Evolutionary conservation across 23 tunicate species (phyloP), one percentile per base, ranked within the genome.

Genomic region (Ciona savignyi): DNA sequence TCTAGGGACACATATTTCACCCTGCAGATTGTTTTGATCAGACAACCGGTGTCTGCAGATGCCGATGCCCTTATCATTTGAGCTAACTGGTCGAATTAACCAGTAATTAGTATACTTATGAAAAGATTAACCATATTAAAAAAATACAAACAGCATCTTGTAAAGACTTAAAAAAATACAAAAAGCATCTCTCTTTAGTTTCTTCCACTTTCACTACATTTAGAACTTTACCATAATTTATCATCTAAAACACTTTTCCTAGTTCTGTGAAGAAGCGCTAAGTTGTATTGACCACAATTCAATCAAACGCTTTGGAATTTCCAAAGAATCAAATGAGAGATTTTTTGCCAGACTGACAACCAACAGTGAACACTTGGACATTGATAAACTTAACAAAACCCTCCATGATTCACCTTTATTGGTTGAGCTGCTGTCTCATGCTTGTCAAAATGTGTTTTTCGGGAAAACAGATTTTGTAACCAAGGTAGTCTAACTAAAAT

Each of bases 361-460:
- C 22, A 30, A 34, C 3, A 31, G 24, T 2, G 73, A 69, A 33
- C 33, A 32, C 33, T 9, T 69, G 20, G 4, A 69, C 9, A 33
- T 4, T 1, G 34, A 31, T 69, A 35, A 69, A 30, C 33, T 69
- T 32, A 1, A 2, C 1, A 22, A 34, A 32, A 23, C 33, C 21
- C 23, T 69, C 33, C 25, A 32, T 31, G 34, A 69, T 31, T 69
- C 73, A 30, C 51, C 62, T 34, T 71, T 76, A 3, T 27, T 66
- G n/a, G 49, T 35, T 2, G 72, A 76, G 48, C 30, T 76, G 62
- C 25, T 66, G 25, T 34, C 26, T 1, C 70, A 34, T 15, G 66
- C 35, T 3, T 62, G 35, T 35, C 67, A 68, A 78, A 34, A 33
- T 78, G 48, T 78, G 15, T 78, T 78, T 68, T 68, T 67, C 25